Percentiles rank a stretch among this genome's conserved stretches.
phyloP scores from a whole-genome alignment of 2,113 vertebrate species.

The Phrynocephalus versicolor region DNA sequence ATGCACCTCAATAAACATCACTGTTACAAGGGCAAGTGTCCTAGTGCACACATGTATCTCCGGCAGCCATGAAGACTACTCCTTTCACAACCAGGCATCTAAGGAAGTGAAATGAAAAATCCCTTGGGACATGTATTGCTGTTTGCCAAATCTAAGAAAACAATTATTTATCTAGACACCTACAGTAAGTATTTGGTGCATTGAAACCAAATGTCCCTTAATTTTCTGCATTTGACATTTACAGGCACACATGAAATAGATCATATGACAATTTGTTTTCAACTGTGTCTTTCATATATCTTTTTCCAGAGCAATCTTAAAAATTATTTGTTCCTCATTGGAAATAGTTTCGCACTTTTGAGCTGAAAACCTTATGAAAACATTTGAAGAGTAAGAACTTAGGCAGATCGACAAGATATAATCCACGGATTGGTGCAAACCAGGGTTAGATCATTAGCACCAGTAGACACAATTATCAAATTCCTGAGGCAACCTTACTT shows the following conservation, averaged over 20 bases:
- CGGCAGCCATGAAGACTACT: not conserved
- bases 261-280: too few species aligned
- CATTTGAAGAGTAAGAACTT: not conserved
- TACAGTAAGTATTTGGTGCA: too few species aligned
- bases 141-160: not conserved
- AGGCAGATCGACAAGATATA: not conserved
- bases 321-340: too few species aligned
- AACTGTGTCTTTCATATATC: too few species aligned
- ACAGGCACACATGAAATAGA: too few species aligned
- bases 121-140: not conserved
- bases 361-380: too few species aligned
- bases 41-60: not conserved
- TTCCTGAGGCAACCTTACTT: not conserved
- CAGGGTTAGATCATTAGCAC: not conserved
- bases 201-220: too few species aligned
- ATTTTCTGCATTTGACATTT: too few species aligned
- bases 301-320: too few species aligned
- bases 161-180: too few species aligned
- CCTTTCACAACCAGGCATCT: not conserved
- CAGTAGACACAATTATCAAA: not conserved
- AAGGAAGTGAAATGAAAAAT: too few species aligned
- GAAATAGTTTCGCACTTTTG: too few species aligned
- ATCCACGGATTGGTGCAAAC: not conserved
- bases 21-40: not conserved
- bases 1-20: not conserved